Evolutionary conservation across 1,140 invertebrate species (phyloP).

Genomic region (Wiebesia pumilae): DNA sequence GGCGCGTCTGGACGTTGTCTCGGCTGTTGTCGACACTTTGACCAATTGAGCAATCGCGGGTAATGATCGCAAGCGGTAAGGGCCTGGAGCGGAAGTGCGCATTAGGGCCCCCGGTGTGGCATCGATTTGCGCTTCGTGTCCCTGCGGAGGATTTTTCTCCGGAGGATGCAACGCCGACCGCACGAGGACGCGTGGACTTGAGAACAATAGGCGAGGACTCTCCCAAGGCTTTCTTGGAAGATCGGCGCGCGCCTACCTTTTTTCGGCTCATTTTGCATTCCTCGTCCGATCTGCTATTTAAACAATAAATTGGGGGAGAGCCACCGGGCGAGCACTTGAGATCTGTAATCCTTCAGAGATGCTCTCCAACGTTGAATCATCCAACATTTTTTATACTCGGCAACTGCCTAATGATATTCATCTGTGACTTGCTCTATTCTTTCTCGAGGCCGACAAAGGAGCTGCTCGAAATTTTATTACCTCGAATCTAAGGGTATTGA

Average conservation of each 20-base stretch:
- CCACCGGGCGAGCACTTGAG: neutral
- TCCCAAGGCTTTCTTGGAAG: slow-evolving; percentile 21
- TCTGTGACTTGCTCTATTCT: slow-evolving; percentile 20
- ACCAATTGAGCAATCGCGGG: slow-evolving; percentile 28
- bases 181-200: neutral
- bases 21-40: slow-evolving; percentile 16
- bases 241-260: neutral
- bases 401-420: slow-evolving; percentile 21
- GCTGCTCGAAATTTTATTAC: slow-evolving; percentile 17
- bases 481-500: neutral
- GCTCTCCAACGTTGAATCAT: neutral
- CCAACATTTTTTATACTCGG: neutral
- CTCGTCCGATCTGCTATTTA: slow-evolving; percentile 7
- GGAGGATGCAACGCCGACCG: neutral
- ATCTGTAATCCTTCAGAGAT: neutral
- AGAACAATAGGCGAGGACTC: slow-evolving; percentile 8
- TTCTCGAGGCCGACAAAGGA: neutral
- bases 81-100: slow-evolving; percentile 19
- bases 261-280: slow-evolving; percentile 20
- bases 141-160: neutral
- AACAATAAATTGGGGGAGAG: slow-evolving; percentile 20
- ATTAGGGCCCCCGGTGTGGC: neutral
- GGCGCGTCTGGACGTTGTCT: neutral
- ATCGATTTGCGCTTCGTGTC: neutral
- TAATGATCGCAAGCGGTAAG: slow-evolving; percentile 23